Base-by-base conservation (phyloP, 2,888 invertebrate genomes). In the Drosophila borborema region DNA sequence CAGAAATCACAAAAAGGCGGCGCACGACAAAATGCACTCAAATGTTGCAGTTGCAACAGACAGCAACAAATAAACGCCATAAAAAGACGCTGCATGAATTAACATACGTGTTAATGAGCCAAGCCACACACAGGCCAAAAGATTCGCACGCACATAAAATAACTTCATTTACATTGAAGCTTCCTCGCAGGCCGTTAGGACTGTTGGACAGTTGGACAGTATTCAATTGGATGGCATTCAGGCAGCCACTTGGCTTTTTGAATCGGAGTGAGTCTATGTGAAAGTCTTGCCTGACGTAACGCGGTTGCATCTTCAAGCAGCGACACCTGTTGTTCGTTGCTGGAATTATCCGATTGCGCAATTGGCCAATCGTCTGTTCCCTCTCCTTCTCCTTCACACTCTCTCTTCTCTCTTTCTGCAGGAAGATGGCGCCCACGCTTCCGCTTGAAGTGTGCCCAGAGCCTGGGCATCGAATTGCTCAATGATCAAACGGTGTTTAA, bases 31-130 rank as follows among this genome's bases (percentile, higher is more conserved):
- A 76, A 49, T 69, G 64, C 74, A 74, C 61, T 59, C 80, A 72
- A 60, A 56, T 59, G 69, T 53, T 65, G 69, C 68, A 59, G 69
- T 68, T 66, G 80, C 67, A 64, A 64, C 59, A 73, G 51, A 64
- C 51, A 70, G 54, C 23, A 61, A 18, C 45, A 62, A 77, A 74
- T 85, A 77, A 76, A 74, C 72, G 60, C 14, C 58, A 75, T 77
- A 55, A 80, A 73, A 76, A 64, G 66, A 34, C 36, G 43, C 48
- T 68, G 74, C 65, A 76, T 85, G 85, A 85, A 85, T 85, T 87
- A 77, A 65, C 71, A 78, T 77, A 73, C 43, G 55, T 85, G 81
- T 81, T 86, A 82, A 86, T 85, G 75, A 82, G 77, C 70, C 76
- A 81, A 79, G 48, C 63, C 63, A 59, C 48, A 53, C 23, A 18